Conservation (phyloP, 2,113 vertebrate genomes). For the Otolemur garnettii region DNA sequence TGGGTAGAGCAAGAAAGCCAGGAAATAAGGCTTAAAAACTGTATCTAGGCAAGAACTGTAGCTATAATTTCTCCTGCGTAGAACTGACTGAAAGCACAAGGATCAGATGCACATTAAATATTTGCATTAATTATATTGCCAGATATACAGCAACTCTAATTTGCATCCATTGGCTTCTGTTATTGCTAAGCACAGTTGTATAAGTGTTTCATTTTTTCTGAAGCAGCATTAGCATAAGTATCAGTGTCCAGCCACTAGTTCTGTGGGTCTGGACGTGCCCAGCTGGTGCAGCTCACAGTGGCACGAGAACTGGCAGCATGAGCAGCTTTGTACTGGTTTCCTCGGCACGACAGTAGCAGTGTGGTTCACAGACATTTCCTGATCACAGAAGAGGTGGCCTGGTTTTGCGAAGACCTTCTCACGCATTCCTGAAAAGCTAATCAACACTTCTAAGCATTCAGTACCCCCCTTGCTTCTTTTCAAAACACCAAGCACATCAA, state of each 20-base stretch:
- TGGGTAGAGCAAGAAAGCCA: neutral
- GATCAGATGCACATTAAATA: neutral
- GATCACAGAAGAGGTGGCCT: neutral
- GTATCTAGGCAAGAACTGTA: neutral
- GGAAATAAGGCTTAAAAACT: constrained; percentile 2
- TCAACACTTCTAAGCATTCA: neutral
- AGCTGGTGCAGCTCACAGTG: neutral
- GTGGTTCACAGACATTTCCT: neutral
- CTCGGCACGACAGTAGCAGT: neutral
- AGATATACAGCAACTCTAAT: neutral
- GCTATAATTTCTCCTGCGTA: neutral
- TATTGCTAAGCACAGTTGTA: neutral
- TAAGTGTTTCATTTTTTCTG: neutral
- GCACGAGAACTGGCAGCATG: neutral
- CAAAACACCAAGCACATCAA: neutral
- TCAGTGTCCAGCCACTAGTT: neutral
- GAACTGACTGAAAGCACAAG: neutral
- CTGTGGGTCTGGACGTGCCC: too few relatives aligned
- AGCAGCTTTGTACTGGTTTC: neutral
- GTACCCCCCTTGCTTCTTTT: neutral
- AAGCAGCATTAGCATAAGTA: neutral
- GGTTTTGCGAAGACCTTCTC: neutral
- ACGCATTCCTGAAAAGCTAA: constrained; percentile 17
- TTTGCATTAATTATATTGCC: neutral
- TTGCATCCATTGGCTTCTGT: neutral